Base-by-base conservation (phyloP, 2,797 vertebrate species). In the Oophaga sylvatica region DNA sequence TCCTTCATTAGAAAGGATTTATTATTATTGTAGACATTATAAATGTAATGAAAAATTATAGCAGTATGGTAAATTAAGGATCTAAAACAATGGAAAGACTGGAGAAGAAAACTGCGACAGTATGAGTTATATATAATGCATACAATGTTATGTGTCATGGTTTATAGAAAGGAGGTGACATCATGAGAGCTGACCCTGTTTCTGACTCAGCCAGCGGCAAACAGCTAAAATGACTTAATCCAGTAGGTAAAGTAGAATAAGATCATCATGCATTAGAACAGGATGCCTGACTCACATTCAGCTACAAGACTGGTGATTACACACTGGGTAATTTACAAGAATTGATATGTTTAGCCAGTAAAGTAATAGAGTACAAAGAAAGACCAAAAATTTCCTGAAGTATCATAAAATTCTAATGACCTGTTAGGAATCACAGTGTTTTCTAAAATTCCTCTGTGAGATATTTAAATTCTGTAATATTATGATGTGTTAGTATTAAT, bases 141-240 rank as follows among this genome's bases (percentile, higher is more conserved):
- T 56, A 77, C 22, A 56, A 77, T 56, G 22, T 11, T 17, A 77
- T 77, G 48, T 56, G 48, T 26, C 45, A 45, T 22, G 71, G 35
- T 73, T 73, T 73, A 73, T 26, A 77, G 45, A 56, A 77, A 75
- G 15, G 22, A 6, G 22, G 12, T 77, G 75, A 77, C 45, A 65
- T 45, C 57, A 65, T 73, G 60, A 73, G 26, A 67, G 62, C 80
- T 81, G 80, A 81, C 60, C 60, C 60, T 63, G 31, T 48, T 3
- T 80, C 79, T 80, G 79, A 80, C 59, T 80, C 31, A 80, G 63
- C 65, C 63, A 57, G 81, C 13, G 26, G 29, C 65, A 26, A 48
- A 63, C 17, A 71, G 81, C 67, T 60, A 48, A 15, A 45, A 75
- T 84, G 82, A 84, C 57, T 76, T 84, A 59, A 84, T 84, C 71